Evolutionary conservation across 2,797 vertebrate species (phyloP), one percentile per base, ranked within the genome.

Genomic region (Lacerta viridis): DNA sequence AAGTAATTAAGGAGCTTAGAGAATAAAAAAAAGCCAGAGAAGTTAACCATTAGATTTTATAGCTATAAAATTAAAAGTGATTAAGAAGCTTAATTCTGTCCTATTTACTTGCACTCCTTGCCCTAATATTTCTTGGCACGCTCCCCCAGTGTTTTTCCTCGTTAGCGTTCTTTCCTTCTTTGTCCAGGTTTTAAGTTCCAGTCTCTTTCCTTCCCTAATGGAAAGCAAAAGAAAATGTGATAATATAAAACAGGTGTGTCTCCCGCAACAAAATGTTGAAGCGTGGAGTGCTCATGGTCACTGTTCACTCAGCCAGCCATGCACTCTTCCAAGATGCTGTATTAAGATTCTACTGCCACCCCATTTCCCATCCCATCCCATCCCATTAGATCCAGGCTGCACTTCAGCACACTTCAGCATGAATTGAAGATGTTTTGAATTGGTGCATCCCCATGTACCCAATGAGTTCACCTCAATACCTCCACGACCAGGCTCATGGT

Each of bases 31-130:
- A 83, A 46, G 10, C 33, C 10, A 20, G 71, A 71, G 4, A 84
- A 71, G 79, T 88, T 79, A 84, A 83, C 59, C 59, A 25, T 39
- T 20, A 83, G 33, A 83, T 78, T 83, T 69, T 78, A 71, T 25
- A 79, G 87, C 27, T 71, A 71, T 79, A 78, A 69, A 88, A 71
- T 88, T 74, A 84, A 39, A 74, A 74, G 84, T n/a, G 11, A 88
- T 88, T 69, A 78, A 84, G 29, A 36, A 64, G 20, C 50, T 85
- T 84, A 66, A 75, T 61, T 74, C 41, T 74, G 23, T 36, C 29
- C 29, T 20, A 80, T 85, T 74, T 29, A 46, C 25, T 85, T 72
- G 46, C 36, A 68, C 9, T 66, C 50, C 39, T 46, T 55, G 33
- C 8, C 75, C 15, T 72, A 84, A 43, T 84, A 72, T 61, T 79